phyloP scores from a whole-genome alignment of 2,797 vertebrate species.

The Hybognathus amarus region DNA sequence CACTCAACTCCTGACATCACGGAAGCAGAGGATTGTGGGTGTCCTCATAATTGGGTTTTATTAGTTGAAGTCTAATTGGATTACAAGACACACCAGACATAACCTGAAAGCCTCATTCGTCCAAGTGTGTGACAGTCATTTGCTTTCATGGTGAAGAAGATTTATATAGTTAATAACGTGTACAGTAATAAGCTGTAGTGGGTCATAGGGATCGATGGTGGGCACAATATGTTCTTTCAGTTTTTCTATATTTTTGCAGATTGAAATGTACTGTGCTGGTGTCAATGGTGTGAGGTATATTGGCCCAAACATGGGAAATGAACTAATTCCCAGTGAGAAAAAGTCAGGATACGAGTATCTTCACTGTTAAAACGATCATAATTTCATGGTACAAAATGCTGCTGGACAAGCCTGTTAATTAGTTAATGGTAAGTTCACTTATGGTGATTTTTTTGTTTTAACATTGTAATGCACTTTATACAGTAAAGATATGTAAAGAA shows the following conservation, averaged over 20 bases:
- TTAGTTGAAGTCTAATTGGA: background rate
- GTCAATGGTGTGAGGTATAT: background rate
- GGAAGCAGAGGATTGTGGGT: constrained; percentile 2
- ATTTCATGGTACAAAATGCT: too few species aligned
- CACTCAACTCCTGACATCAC: background rate
- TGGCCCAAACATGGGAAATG: background rate
- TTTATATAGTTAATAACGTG: constrained; percentile 44
- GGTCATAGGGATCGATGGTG: background rate
- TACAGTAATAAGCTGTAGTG: background rate
- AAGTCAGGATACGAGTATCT: too few species aligned
- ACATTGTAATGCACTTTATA: too few species aligned
- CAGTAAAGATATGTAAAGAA: too few species aligned
- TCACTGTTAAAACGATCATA: background rate
- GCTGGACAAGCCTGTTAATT: background rate
- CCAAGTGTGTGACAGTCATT: background rate
- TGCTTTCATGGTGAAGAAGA: constrained; percentile 5
- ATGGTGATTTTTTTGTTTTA: too few species aligned
- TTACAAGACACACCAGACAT: background rate
- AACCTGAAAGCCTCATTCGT: background rate
- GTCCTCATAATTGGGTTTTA: background rate
- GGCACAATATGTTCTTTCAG: background rate
- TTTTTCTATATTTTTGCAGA: background rate
- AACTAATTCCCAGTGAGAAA: background rate
- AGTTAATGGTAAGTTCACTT: background rate
- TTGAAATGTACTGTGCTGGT: background rate